Conservation (phyloP, 2,888 invertebrate species). For the Sthenelais limicola region DNA sequence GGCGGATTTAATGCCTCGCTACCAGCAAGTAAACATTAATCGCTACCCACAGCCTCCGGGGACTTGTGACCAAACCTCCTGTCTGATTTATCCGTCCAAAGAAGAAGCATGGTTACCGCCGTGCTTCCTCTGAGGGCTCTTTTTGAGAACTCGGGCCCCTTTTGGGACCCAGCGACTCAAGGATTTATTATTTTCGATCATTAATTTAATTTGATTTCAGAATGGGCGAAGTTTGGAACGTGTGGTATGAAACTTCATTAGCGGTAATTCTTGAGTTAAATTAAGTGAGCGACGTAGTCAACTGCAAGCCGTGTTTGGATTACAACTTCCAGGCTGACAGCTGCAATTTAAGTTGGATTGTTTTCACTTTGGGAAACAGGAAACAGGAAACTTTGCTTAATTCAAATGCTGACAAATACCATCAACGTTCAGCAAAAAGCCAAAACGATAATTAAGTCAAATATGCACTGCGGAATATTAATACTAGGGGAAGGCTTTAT, state of each 20-base stretch:
- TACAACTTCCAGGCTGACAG: conserved; percentile 4
- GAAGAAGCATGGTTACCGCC: no score
- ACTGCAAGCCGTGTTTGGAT: conserved; percentile 3
- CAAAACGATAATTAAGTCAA: no score
- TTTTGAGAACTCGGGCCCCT: no score
- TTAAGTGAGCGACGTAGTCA: conserved; percentile 22
- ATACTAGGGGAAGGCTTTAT: conserved; percentile 8
- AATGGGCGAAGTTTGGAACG: conserved; percentile 29
- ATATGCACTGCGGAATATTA: conserved; percentile 23
- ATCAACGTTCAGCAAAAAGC: no score
- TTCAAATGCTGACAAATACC: conserved; percentile 30
- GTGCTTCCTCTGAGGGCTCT: no score
- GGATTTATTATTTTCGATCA: conserved; percentile 40
- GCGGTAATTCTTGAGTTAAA: conserved; percentile 34
- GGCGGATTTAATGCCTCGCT: no score
- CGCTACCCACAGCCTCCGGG: no score
- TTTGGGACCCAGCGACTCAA: conserved; percentile 7
- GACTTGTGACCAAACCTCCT: no score
- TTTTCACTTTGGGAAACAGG: conserved; percentile 21
- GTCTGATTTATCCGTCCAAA: no score
- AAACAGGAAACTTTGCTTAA: conserved; percentile 37
- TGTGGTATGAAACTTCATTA: conserved; percentile 28
- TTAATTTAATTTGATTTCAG: conserved; percentile 38
- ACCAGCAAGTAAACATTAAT: no score
- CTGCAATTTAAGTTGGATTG: conserved; percentile 5